Percentiles rank a stretch among this genome's conserved stretches.
Evolutionary conservation across 2,888 invertebrate genomes (phyloP).

Genomic region (Sinodicranocentrus sp.): DNA sequence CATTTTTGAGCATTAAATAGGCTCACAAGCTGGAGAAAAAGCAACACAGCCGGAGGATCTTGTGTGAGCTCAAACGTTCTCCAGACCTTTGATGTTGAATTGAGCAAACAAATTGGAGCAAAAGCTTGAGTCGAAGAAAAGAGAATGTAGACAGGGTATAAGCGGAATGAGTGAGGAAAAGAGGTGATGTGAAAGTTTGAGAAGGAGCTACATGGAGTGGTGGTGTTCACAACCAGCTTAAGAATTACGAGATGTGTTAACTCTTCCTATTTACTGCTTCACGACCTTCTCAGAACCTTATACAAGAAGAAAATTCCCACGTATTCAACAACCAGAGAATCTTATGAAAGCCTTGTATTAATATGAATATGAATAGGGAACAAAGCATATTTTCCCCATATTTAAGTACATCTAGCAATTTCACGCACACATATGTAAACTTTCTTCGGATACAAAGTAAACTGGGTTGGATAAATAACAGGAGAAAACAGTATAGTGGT

Average conservation of each 20-base stretch:
- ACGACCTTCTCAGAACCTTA: neutral
- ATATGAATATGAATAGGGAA: too few species aligned
- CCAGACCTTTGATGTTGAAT: constrained; percentile 52
- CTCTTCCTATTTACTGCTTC: neutral
- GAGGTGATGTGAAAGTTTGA: neutral
- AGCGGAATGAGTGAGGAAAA: constrained; percentile 14
- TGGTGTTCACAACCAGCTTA: neutral
- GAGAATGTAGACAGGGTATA: neutral
- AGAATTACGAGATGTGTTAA: neutral
- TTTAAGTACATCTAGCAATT: too few species aligned
- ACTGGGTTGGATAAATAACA: too few species aligned
- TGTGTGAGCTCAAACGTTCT: constrained; percentile 37
- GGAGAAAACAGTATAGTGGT: too few species aligned
- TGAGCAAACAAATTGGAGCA: constrained; percentile 47
- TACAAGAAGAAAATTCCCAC: neutral
- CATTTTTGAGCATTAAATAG: neutral
- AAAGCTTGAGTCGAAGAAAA: neutral
- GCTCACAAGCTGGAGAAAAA: constrained; percentile 15
- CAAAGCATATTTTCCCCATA: too few species aligned
- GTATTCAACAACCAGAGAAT: too few species aligned
- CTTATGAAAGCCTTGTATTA: too few species aligned
- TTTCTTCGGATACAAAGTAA: too few species aligned
- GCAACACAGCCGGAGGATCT: constrained; percentile 26
- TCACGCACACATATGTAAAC: too few species aligned
- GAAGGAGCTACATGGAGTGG: neutral